Evolutionary conservation across 2,888 invertebrate genomes (phyloP).

Genomic region (Caenorhabditis drosophilae): DNA sequence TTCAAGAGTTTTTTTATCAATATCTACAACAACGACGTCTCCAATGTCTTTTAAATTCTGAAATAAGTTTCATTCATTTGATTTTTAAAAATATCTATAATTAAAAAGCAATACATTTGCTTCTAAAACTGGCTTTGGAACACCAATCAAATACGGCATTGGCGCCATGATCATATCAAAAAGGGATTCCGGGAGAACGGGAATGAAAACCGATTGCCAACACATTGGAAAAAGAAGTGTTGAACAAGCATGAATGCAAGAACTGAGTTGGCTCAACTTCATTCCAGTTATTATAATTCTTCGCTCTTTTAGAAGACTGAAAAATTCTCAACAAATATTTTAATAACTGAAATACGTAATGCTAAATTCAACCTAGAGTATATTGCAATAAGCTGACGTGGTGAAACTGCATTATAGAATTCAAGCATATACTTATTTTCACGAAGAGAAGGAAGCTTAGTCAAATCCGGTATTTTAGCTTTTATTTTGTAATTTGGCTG

Average conservation of each 20-base stretch:
- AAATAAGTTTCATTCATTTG: background rate
- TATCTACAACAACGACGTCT: conserved; percentile 90
- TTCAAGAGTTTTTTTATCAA: conserved; percentile 85
- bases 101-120: no score
- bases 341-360: conserved; percentile 1
- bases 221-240: conserved; percentile 95
- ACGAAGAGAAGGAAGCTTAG: conserved; percentile 88
- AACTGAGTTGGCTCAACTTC: conserved; percentile 85
- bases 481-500: conserved; percentile 23
- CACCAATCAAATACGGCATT: conserved; percentile 96
- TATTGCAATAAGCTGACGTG: conserved; percentile 90
- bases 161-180: conserved; percentile 77
- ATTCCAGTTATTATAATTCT: conserved; percentile 90
- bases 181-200: conserved; percentile 43
- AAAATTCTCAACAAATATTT: no score
- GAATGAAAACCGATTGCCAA: conserved; percentile 73
- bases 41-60: conserved; percentile 78
- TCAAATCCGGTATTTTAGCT: conserved; percentile 78
- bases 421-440: conserved; percentile 94
- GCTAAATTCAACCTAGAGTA: conserved; percentile 76
- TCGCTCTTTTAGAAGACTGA: conserved; percentile 86
- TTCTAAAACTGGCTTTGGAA: conserved; percentile 82
- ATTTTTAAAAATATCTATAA: background rate
- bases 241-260: conserved; percentile 85
- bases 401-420: conserved; percentile 95